These are phyloP conservation scores for Cariama cristata DNA, from an alignment of 2,113 vertebrate species.

Conservation along the genomic window DNA sequence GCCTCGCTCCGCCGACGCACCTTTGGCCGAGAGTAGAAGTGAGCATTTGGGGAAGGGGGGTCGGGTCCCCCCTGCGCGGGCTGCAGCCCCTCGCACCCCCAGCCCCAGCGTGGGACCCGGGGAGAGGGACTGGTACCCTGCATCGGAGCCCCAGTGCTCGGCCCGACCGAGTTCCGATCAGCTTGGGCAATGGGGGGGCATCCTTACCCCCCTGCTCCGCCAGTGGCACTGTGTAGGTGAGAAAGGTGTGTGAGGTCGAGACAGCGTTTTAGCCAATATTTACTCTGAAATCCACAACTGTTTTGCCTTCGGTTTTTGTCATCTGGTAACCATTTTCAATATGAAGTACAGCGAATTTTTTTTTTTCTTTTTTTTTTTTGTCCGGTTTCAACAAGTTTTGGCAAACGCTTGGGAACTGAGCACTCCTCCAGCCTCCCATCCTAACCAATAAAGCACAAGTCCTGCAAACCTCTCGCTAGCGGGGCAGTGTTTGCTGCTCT, in stretches of 20 bases:
- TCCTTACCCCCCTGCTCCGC: neutral
- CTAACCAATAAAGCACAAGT: neutral
- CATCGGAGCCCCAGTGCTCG: neutral
- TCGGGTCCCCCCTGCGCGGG: neutral
- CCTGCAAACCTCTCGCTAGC: neutral
- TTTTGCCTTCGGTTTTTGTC: neutral
- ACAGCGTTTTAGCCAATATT: neutral
- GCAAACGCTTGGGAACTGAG: slow-evolving; percentile 34
- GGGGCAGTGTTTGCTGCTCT: neutral
- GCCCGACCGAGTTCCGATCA: too few relatives aligned
- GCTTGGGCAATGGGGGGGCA: neutral
- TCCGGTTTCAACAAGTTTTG: slow-evolving; percentile 72
- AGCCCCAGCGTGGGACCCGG: neutral
- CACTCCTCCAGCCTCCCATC: neutral
- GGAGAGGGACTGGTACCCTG: rapidly evolving
- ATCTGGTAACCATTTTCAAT: slow-evolving; percentile 45
- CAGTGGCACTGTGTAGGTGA: neutral
- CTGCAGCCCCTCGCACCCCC: neutral
- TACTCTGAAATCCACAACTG: slow-evolving; percentile 2
- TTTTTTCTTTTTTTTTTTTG: neutral
- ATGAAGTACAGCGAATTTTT: neutral
- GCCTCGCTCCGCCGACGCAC: neutral
- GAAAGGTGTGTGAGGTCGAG: neutral
- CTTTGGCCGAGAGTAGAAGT: neutral
- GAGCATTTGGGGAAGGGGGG: neutral